Base-by-base conservation (phyloP, 2,888 invertebrate species). In the Dione juno region DNA sequence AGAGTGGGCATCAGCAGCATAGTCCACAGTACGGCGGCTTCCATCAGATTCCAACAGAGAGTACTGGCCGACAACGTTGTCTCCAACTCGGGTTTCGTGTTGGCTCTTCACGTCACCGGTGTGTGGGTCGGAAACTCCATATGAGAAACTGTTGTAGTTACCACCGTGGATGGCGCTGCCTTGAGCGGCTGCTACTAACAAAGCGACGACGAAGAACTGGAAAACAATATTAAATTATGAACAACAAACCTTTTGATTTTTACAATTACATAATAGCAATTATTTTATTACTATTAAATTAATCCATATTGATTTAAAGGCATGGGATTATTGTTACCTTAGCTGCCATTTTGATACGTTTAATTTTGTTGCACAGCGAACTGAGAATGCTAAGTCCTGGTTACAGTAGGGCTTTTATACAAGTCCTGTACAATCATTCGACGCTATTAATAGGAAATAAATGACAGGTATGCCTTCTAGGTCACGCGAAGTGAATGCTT, bases 1-100 rank as follows among this genome's bases (percentile, higher is more conserved):
- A 75, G 92, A 89, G 80, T 94, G 85, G 37, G 90, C 89, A 74
- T 94, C 93, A 75, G 94, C 94, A 71, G 92, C 90, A 85, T 94
- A 94, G 84, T 95, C 95, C 0, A 95, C 95, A 41, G 94, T 95
- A 76, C 95, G 94, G 82, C 94, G 94, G 68, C 94, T 94, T 77
- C 95, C 95, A 80, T 95, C 95, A 37, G 95, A 94, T 77, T 94
- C 84, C 88, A 95, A 82, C 69, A 92, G 87, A 8, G 91, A 92
- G 88, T 92, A 92, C 76, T 92, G 91, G 73, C 91, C 91, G 72
- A 94, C 94, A 41, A 95, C 95, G 77, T 92, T 92, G 86, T 95
- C 95, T 37, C 95, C 95, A 76, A 92, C 87, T 72, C 95, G 94
- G 71, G 94, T 94, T 87, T 95, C 95, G 77, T 94, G 94, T 85